Evolutionary conservation across 2,797 vertebrate genomes (phyloP), one percentile per base, ranked within the genome.

Genomic region (Poecilia gillii): DNA sequence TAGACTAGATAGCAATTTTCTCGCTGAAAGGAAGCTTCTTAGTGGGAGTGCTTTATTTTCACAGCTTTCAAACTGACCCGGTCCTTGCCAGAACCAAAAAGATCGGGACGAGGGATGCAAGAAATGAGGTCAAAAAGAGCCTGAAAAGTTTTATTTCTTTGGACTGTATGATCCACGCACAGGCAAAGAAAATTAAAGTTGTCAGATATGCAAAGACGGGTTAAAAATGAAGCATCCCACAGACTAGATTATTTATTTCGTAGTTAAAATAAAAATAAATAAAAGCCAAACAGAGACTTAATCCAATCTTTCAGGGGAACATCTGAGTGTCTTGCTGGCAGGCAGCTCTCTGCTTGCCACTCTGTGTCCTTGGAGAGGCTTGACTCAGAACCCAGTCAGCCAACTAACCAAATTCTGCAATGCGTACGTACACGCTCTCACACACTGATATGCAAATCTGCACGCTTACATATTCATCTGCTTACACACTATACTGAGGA

Each of bases 361-460:
- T 90, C 85, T 45, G 62, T 91, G 93, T 95, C 94, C 94, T 95
- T 95, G 92, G 92, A 94, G 93, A 95, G 90, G 94, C 91, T 90
- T 94, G 92, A 94, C 85, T 93, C 92, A 93, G 86, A 93, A 88
- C 85, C 84, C 81, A 90, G 88, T 85, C 88, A 93, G 84, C 78
- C 79, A 80, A 85, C 85, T 86, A 89, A 85, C 85, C 87, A 89
- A 91, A 91, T 88, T 86, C 83, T 89, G 89, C 87, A 88, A 75
- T 49, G 75, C 55, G 76, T 49, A 76, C 55, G 33, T 80, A 87
- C 86, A 78, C 72, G 46, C 72, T 57, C 68, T 75, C 55, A 79
- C 76, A 59, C 77, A 80, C 36, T 64, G 73, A 18, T 20, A 28
- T 33, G 16, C 73, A 75, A 45, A 46, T 36, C 28, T 47, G 23